Conservation (phyloP, 1,140 invertebrate species). For the Prorops nasuta region DNA sequence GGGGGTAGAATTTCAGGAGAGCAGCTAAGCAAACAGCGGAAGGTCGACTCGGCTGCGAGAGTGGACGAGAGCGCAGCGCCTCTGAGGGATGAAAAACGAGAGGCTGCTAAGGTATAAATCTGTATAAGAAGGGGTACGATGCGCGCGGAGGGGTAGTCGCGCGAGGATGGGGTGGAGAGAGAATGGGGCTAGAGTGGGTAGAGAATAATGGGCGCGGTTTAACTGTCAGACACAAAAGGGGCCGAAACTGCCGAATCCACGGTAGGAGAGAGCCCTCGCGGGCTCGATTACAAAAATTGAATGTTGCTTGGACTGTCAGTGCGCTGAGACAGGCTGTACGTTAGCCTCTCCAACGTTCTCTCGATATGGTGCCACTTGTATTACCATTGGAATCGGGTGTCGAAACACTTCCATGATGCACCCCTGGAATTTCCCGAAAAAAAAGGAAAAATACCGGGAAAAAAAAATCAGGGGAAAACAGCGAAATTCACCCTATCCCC, state of each 20-base stretch:
- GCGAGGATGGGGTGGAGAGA: constrained; percentile 20
- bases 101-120: no score
- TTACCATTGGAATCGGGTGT: not conserved
- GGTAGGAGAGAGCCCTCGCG: constrained; percentile 19
- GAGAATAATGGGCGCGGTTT: constrained; percentile 35
- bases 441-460: no score
- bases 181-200: constrained; percentile 2
- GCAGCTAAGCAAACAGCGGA: no score
- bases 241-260: constrained; percentile 34
- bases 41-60: no score
- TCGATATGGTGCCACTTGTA: not conserved
- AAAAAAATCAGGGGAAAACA: no score
- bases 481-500: no score
- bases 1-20: no score
- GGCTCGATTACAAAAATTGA: constrained; percentile 38
- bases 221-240: constrained; percentile 34
- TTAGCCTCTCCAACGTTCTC: constrained; percentile 6
- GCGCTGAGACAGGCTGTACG: constrained; percentile 12
- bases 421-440: no score
- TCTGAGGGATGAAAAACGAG: no score
- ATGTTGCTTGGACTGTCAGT: constrained; percentile 34
- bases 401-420: not conserved
- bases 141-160: constrained; percentile 17
- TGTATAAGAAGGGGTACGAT: no score
- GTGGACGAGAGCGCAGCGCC: no score